Evolutionary conservation across 2,797 vertebrate genomes (phyloP).

Genomic region (Arrhamphus sclerolepis): DNA sequence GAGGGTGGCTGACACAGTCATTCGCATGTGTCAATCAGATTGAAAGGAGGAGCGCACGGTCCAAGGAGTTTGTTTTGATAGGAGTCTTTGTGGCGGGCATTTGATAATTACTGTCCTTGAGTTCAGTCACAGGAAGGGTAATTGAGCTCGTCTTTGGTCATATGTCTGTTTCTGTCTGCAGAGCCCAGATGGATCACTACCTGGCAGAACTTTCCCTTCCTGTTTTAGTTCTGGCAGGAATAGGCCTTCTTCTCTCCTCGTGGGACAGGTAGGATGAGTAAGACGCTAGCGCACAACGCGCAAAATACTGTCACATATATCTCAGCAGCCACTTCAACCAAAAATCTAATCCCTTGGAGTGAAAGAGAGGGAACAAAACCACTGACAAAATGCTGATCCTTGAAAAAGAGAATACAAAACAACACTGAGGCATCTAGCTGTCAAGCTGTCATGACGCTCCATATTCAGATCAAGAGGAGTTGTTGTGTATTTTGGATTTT

Average conservation of each 20-base stretch:
- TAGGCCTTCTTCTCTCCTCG: conserved; percentile 67
- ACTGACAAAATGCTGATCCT: conserved; percentile 73
- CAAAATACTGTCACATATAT: conserved; percentile 54
- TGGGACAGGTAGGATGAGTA: conserved; percentile 74
- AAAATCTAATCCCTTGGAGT: conserved; percentile 69
- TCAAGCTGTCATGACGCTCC: conserved; percentile 62
- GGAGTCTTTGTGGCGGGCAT: conserved; percentile 53
- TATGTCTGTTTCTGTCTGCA: conserved; percentile 53
- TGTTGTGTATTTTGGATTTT: conserved; percentile 62
- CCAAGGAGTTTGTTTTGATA: conserved; percentile 77
- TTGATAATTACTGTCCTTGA: conserved; percentile 75
- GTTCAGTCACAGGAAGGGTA: conserved; percentile 52
- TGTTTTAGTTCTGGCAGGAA: conserved; percentile 70
- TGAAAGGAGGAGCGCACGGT: conserved; percentile 69
- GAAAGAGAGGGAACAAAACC: conserved; percentile 71
- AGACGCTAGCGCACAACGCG: conserved; percentile 24
- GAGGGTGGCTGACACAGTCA: conserved; percentile 75
- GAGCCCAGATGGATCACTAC: conserved; percentile 82
- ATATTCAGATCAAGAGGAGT: conserved; percentile 58
- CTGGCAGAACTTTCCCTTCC: conserved; percentile 77
- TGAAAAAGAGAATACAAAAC: conserved; percentile 62
- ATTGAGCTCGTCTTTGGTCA: conserved; percentile 59
- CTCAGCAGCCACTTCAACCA: conserved; percentile 58
- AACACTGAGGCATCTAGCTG: conserved; percentile 58
- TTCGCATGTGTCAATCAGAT: conserved; percentile 75